Evolutionary conservation across 2,797 vertebrate species (phyloP).

Genomic region (Macroramphosus scolopax): DNA sequence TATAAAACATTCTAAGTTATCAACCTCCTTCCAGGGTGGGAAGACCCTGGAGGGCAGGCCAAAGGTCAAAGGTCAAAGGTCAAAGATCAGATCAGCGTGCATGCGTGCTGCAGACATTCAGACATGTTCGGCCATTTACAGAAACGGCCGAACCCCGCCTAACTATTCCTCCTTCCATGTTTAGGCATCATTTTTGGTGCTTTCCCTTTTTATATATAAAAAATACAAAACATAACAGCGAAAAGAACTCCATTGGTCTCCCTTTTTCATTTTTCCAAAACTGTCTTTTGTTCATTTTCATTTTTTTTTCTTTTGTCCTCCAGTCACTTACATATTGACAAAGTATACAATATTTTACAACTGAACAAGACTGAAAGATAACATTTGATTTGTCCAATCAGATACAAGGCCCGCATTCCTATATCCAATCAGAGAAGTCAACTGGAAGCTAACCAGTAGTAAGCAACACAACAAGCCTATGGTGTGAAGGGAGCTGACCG

Average conservation of each 20-base stretch:
- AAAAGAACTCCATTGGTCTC: slow-evolving; percentile 71
- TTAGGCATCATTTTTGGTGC: slow-evolving; percentile 81
- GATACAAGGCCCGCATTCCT: slow-evolving; percentile 76
- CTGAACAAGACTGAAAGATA: slow-evolving; percentile 81
- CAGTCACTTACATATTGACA: slow-evolving; percentile 89
- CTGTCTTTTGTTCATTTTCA: slow-evolving; percentile 60
- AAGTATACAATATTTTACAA: slow-evolving; percentile 93
- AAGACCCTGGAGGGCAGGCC: slow-evolving; percentile 59
- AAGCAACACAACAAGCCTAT: slow-evolving; percentile 93
- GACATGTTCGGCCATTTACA: slow-evolving; percentile 66
- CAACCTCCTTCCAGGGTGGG: slow-evolving; percentile 52
- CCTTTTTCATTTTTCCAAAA: slow-evolving; percentile 69
- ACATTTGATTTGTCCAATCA: slow-evolving; percentile 80
- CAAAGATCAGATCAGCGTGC: slow-evolving; percentile 77
- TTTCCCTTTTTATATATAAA: slow-evolving; percentile 89
- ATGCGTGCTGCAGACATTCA: slow-evolving; percentile 81
- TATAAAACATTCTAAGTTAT: slow-evolving; percentile 79
- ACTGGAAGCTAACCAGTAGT: slow-evolving; percentile 91
- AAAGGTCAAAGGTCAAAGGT: slow-evolving; percentile 60
- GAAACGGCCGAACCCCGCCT: slow-evolving; percentile 54
- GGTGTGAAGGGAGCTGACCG: slow-evolving; percentile 81
- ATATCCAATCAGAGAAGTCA: slow-evolving; percentile 83
- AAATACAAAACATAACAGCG: slow-evolving; percentile 89
- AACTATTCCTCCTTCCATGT: slow-evolving; percentile 57
- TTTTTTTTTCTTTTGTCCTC: slow-evolving; percentile 68